phyloP scores from a whole-genome alignment of 2,797 vertebrate species.

The Notolabrus celidotus region DNA sequence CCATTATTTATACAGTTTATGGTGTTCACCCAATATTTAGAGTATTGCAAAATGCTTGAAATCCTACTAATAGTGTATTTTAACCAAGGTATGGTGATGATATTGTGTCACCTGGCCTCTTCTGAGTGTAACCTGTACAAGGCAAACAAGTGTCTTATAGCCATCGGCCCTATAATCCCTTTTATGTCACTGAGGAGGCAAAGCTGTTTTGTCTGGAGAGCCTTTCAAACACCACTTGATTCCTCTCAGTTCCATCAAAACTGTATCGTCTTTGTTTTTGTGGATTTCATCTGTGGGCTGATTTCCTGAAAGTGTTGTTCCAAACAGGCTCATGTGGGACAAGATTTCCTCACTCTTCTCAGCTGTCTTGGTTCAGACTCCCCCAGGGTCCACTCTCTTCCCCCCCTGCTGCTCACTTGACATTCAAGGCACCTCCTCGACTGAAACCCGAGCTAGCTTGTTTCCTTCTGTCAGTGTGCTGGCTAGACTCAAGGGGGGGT shows the following conservation, averaged over 20 bases:
- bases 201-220: slow-evolving; percentile 30
- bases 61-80: too few relatives aligned
- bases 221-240: too few relatives aligned
- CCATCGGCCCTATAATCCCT: neutral
- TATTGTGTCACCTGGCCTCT: too few relatives aligned
- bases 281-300: slow-evolving; percentile 13
- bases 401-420: slow-evolving; percentile 64
- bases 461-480: slow-evolving; percentile 66
- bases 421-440: slow-evolving; percentile 64
- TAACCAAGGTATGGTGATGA: too few relatives aligned
- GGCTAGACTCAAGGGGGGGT: slow-evolving; percentile 33
- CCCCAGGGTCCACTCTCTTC: slow-evolving; percentile 32
- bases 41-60: too few relatives aligned
- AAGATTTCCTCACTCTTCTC: slow-evolving; percentile 41
- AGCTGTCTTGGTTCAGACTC: slow-evolving; percentile 26
- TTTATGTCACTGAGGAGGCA: slow-evolving; percentile 34
- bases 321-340: slow-evolving; percentile 15
- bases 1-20: too few relatives aligned
- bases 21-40: too few relatives aligned
- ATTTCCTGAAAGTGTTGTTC: slow-evolving; percentile 25
- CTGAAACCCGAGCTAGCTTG: slow-evolving; percentile 75
- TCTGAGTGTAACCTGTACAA: neutral
- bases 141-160: neutral
- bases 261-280: slow-evolving; percentile 32
- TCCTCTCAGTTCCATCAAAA: slow-evolving; percentile 37